phyloP scores from a whole-genome alignment of 2,797 vertebrate genomes.

The Arctocebus calabarensis region DNA sequence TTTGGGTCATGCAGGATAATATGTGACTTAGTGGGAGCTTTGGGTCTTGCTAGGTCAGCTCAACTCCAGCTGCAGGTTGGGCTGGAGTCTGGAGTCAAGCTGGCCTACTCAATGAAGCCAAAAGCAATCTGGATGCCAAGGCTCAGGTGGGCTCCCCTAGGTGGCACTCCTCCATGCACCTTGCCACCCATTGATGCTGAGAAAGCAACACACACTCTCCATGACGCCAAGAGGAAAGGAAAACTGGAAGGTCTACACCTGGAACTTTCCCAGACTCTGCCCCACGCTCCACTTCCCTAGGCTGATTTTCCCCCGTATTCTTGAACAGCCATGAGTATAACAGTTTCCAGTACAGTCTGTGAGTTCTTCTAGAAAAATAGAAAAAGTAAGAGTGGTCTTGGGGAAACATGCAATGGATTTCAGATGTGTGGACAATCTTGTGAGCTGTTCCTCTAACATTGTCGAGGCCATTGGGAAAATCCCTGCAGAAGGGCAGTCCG shows the following conservation, averaged over 20 bases:
- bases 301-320: background rate
- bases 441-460: background rate
- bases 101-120: background rate
- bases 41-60: background rate
- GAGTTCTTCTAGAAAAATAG: background rate
- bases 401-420: background rate
- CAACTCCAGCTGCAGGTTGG: background rate
- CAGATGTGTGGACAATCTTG: background rate
- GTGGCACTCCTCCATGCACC: background rate
- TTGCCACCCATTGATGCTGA: background rate
- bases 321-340: background rate
- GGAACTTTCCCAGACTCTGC: background rate
- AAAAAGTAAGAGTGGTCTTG: background rate
- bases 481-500: background rate
- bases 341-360: background rate
- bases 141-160: background rate
- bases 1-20: background rate
- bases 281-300: background rate
- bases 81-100: background rate
- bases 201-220: background rate
- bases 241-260: background rate
- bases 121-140: background rate
- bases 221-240: background rate
- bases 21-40: background rate
- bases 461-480: background rate